Evolutionary conservation across 2,888 invertebrate genomes (phyloP).

Genomic region (Pheosia tremula): DNA sequence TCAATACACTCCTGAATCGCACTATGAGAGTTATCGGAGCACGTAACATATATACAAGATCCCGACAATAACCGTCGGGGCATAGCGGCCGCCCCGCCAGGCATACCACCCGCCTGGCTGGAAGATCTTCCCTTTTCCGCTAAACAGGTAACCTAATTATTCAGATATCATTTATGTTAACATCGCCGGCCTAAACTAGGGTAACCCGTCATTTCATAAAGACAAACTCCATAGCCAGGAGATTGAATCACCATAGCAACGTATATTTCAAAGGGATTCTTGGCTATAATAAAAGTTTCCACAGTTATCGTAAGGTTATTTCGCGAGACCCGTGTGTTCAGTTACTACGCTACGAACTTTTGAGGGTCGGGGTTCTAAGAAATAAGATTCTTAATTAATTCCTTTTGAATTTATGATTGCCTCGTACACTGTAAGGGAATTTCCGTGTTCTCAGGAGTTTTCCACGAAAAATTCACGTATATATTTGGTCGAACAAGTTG

Average conservation of each 20-base stretch:
- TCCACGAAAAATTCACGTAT: background rate
- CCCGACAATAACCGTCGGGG: too few relatives aligned
- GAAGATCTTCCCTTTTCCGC: too few relatives aligned
- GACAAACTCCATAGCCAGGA: background rate
- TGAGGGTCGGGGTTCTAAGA: conserved; percentile 9
- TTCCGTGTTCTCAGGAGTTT: background rate
- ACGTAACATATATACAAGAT: too few relatives aligned
- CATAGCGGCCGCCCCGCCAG: too few relatives aligned
- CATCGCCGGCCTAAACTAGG: too few relatives aligned
- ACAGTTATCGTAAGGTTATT: background rate
- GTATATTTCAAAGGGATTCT: background rate
- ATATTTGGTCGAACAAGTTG: background rate
- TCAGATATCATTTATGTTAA: too few relatives aligned
- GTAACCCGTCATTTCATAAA: too few relatives aligned
- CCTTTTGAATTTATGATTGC: conserved; percentile 4
- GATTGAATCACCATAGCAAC: background rate
- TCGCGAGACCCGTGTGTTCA: background rate
- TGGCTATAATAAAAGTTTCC: background rate
- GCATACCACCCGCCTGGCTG: too few relatives aligned
- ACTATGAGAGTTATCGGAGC: too few relatives aligned
- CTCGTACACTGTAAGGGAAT: background rate
- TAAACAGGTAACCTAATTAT: too few relatives aligned
- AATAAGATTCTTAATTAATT: conserved; percentile 4
- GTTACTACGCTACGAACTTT: background rate
- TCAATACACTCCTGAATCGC: too few relatives aligned